Evolutionary conservation across 2,888 invertebrate species (phyloP).

Genomic region (Lacanobia wlatinum): DNA sequence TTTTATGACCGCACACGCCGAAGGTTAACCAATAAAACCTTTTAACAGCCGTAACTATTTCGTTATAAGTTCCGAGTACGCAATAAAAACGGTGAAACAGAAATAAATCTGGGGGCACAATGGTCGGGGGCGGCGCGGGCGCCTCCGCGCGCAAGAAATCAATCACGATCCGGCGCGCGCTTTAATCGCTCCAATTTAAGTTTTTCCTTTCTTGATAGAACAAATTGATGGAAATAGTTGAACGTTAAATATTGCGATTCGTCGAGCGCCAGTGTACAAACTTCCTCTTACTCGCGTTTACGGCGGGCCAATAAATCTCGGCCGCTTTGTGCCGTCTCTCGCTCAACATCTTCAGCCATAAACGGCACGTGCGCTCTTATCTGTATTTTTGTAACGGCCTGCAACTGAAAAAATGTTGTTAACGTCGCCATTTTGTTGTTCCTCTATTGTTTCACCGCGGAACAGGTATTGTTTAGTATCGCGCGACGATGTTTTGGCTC

Average conservation of each 20-base stretch:
- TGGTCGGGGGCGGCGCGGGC: conserved; percentile 70
- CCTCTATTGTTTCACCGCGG: conserved; percentile 69
- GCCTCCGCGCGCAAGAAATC: conserved; percentile 78
- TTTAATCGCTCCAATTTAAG: conserved; percentile 87
- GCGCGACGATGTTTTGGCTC: conserved; percentile 72
- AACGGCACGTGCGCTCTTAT: conserved; percentile 85
- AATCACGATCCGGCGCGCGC: conserved; percentile 80
- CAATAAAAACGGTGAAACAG: conserved; percentile 89
- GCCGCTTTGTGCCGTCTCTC: conserved; percentile 81
- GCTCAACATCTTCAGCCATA: conserved; percentile 84
- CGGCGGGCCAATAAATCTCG: conserved; percentile 84
- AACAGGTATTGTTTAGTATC: conserved; percentile 74
- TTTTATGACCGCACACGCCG: conserved; percentile 89
- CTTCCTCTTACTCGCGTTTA: conserved; percentile 83
- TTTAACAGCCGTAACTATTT: conserved; percentile 91
- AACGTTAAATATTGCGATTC: conserved; percentile 85
- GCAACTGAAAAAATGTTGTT: conserved; percentile 82
- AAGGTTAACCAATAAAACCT: conserved; percentile 91
- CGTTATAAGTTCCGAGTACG: conserved; percentile 90
- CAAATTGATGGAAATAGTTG: conserved; percentile 87
- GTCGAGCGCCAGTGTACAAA: conserved; percentile 80
- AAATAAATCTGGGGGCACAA: conserved; percentile 88
- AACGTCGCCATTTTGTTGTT: conserved; percentile 75
- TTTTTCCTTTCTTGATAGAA: conserved; percentile 84
- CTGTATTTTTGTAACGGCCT: conserved; percentile 83